phyloP scores from a whole-genome alignment of 2,888 invertebrate genomes.

The Pelosia muscerda region DNA sequence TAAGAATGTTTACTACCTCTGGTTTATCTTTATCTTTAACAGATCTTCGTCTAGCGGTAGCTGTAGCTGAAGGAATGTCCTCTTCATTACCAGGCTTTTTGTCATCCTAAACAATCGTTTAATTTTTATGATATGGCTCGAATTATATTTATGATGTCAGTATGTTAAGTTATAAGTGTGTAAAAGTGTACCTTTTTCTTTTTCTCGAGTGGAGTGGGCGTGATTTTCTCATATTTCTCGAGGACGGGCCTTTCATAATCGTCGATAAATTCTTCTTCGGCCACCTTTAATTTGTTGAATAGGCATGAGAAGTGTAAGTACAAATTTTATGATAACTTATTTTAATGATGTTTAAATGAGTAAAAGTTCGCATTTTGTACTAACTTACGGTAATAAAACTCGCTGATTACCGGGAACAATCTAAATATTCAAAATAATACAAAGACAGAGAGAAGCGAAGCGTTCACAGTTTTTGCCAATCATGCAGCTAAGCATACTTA shows the following conservation, averaged over 20 bases:
- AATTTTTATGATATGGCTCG: background rate
- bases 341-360: too few species aligned
- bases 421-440: slow-evolving; percentile 20
- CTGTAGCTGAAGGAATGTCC: slow-evolving; percentile 72
- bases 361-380: background rate
- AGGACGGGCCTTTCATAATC: slow-evolving; percentile 92
- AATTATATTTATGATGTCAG: background rate
- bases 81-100: slow-evolving; percentile 68
- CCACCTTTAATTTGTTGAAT: slow-evolving; percentile 69
- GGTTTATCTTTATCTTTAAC: slow-evolving; percentile 81
- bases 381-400: slow-evolving; percentile 7
- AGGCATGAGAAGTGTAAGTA: slow-evolving; percentile 43
- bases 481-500: slow-evolving; percentile 55
- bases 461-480: slow-evolving; percentile 62
- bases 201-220: slow-evolving; percentile 83
- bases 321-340: slow-evolving; percentile 7
- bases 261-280: slow-evolving; percentile 84
- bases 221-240: slow-evolving; percentile 89
- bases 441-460: slow-evolving; percentile 62
- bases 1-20: slow-evolving; percentile 63
- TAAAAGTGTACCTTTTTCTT: slow-evolving; percentile 81
- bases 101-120: slow-evolving; percentile 64
- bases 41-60: slow-evolving; percentile 76
- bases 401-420: slow-evolving; percentile 30
- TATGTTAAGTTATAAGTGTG: slow-evolving; percentile 13